Conservation (phyloP, 2,113 vertebrate species). For the Enhydra lutris region DNA sequence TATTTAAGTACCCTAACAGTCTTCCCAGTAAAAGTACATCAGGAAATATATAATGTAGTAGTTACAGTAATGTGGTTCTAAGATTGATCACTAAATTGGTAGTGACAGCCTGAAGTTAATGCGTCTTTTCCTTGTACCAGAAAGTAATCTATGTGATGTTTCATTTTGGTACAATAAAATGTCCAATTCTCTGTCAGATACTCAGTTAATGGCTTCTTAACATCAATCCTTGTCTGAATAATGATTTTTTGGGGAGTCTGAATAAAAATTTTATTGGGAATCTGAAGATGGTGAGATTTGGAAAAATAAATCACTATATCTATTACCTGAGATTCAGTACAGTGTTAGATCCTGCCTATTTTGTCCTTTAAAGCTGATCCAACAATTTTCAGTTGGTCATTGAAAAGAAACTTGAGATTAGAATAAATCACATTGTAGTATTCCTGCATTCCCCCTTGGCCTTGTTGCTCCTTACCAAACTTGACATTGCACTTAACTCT, state of each 20-base stretch:
- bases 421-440: background rate
- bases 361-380: background rate
- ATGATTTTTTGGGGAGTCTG: background rate
- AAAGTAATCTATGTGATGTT: background rate
- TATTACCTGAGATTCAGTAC: background rate
- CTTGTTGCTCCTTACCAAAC: background rate
- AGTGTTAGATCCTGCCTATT: background rate
- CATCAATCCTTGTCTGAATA: background rate
- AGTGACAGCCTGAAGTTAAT: background rate
- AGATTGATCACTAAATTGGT: background rate
- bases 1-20: background rate
- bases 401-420: background rate
- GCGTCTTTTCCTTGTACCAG: background rate
- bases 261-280: background rate
- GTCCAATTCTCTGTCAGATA: background rate
- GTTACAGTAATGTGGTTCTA: background rate
- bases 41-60: background rate
- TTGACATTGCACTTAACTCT: background rate
- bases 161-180: background rate
- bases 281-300: background rate
- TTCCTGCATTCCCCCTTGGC: background rate
- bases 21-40: background rate
- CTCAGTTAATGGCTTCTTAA: conserved; percentile 23
- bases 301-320: background rate
- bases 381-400: background rate